Conservation (phyloP, 2,888 invertebrate genomes). For the Diplazon laetatorius region DNA sequence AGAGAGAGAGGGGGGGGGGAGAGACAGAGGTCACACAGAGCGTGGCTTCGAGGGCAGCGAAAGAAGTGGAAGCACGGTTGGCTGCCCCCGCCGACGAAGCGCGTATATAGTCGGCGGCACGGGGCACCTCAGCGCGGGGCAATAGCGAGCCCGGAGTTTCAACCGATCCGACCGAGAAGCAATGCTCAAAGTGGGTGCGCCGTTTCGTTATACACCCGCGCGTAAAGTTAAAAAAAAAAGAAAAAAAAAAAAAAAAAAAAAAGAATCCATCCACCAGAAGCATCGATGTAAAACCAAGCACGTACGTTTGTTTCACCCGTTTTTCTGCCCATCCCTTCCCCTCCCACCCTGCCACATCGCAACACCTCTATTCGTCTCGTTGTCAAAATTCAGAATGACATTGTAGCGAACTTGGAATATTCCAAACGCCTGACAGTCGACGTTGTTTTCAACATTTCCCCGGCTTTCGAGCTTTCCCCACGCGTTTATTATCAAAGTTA, state of each 20-base stretch:
- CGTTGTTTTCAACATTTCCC: background rate
- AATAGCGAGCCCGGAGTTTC: conserved; percentile 58
- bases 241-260: conserved; percentile 16
- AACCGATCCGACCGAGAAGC: conserved; percentile 64
- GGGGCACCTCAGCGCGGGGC: conserved; percentile 26
- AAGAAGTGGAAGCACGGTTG: conserved; percentile 81
- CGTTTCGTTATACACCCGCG: conserved; percentile 48
- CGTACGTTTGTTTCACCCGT: conserved; percentile 14
- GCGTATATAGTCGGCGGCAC: conserved; percentile 37
- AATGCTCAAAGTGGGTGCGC: conserved; percentile 63
- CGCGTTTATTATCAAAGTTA: too few relatives aligned
- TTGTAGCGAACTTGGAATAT: too few relatives aligned
- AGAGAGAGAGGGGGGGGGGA: conserved; percentile 53
- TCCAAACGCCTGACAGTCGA: background rate
- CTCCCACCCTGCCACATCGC: background rate
- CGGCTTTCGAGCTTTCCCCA: too few relatives aligned
- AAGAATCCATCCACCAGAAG: conserved; percentile 9
- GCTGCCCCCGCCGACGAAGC: conserved; percentile 76
- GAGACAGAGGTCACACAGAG: conserved; percentile 75
- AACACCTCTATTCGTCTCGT: conserved; percentile 7
- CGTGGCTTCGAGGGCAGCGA: conserved; percentile 72
- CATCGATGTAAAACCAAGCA: conserved; percentile 10
- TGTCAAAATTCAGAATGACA: conserved; percentile 17
- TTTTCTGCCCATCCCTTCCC: background rate
- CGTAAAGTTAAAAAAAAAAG: conserved; percentile 27